Evolutionary conservation across 1,140 invertebrate genomes (phyloP), one percentile per base, ranked within the genome.

Genomic region (Gryon sp.): DNA sequence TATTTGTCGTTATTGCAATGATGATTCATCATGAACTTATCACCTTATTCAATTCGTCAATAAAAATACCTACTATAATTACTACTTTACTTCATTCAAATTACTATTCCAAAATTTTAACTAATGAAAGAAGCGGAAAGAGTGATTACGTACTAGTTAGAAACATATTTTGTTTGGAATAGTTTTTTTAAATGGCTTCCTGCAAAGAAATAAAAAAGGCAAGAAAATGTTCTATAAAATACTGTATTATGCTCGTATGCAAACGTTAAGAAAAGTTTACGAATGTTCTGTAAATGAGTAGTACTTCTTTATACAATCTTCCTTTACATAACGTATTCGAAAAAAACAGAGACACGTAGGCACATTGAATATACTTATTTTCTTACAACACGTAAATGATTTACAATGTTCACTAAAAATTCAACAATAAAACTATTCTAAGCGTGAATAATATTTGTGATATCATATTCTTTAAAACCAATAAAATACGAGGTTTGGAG

Each of bases 281-380:
- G 8, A 41, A 45, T 45, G 19, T 45, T 45, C 41, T 45, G 5
- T 8, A 45, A 45, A 45, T 26, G 20, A 45, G 26, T 19, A 45
- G 15, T 24, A 26, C 20, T 45, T 45, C n/a, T 45, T 45, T 45
- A 45, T 6, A 15, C 11, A 45, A 45, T 15, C 5, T 22, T 12
- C 2, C n/a, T 45, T 26, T 45, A 26, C 41, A 45, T 45, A 45
- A 26, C 41, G n/a, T n/a, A 16, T 45, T 45, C 1, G 4, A 14
- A 8, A 45, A 45, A 24, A 45, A 26, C n/a, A n/a, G n/a, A n/a
- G n/a, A 41, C 9, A 41, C 22, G 3, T 12, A 4, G 18, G 14
- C 20, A 26, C 41, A 26, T 14, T 15, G 8, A 40, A 40, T 40
- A n/a, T 19, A n/a, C 12, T n/a, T 7, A n/a, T n/a, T n/a, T n/a